Evolutionary conservation across 2,888 invertebrate genomes (phyloP).

Genomic region (Epistrophe eligans): DNA sequence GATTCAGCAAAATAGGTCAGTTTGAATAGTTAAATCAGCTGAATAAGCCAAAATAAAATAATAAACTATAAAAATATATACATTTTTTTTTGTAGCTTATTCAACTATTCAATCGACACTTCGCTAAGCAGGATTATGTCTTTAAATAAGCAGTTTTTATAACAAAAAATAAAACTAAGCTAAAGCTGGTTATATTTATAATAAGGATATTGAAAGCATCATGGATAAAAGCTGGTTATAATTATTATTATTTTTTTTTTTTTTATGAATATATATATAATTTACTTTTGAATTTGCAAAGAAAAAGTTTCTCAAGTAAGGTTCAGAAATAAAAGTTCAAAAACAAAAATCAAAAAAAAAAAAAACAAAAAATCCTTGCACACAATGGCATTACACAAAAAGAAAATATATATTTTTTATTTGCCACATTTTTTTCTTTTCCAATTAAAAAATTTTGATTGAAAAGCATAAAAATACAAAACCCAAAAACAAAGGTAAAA

Average conservation of each 20-base stretch:
- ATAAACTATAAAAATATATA: not conserved
- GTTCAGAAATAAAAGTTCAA: constrained; percentile 16
- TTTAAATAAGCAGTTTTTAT: constrained; percentile 43
- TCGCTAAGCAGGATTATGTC: constrained; percentile 70
- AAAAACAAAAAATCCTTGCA: constrained; percentile 68
- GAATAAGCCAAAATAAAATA: not conserved
- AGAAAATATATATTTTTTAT: constrained; percentile 14
- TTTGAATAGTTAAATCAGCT: constrained; percentile 57
- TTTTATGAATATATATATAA: constrained; percentile 28
- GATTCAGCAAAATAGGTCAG: constrained; percentile 63
- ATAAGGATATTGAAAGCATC: constrained; percentile 55
- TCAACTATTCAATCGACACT: constrained; percentile 58
- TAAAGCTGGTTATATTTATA: constrained; percentile 64
- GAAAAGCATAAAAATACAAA: constrained; percentile 56
- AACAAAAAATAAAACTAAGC: constrained; percentile 18
- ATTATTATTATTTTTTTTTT: not conserved
- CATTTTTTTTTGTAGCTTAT: not conserved
- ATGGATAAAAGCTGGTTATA: constrained; percentile 60
- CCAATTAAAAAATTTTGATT: constrained; percentile 67
- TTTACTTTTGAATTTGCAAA: constrained; percentile 55
- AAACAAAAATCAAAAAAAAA: constrained; percentile 40
- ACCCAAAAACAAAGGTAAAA: constrained; percentile 10
- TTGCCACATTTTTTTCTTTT: constrained; percentile 45
- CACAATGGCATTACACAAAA: constrained; percentile 68
- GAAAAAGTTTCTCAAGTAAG: constrained; percentile 46